Evolutionary conservation across 2,113 vertebrate species (phyloP).

Genomic region (Cebidichthys violaceus): DNA sequence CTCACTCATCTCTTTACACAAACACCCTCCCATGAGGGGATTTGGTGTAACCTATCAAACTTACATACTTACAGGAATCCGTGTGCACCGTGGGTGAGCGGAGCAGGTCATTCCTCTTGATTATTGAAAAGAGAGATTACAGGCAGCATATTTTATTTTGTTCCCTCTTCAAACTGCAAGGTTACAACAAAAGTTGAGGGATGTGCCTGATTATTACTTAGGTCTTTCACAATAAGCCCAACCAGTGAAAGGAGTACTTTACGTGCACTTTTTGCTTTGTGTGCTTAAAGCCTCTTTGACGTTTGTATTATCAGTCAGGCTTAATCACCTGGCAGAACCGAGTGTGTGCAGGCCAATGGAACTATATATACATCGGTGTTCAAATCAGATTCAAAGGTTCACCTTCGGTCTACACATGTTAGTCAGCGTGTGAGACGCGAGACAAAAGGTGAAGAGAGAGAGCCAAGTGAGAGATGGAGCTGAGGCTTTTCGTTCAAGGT

Average conservation of each 20-base stretch:
- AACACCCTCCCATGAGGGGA: slow-evolving; percentile 74
- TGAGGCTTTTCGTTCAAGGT: slow-evolving; percentile 31
- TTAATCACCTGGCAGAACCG: slow-evolving; percentile 61
- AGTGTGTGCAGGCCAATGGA: slow-evolving; percentile 31
- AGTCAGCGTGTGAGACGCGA: slow-evolving; percentile 44
- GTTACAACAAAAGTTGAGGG: slow-evolving; percentile 63
- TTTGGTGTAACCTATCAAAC: slow-evolving; percentile 79
- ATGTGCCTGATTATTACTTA: slow-evolving; percentile 65
- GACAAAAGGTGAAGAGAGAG: slow-evolving; percentile 68
- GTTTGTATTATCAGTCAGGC: slow-evolving; percentile 56
- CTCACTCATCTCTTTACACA: slow-evolving; percentile 72
- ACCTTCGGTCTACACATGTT: slow-evolving; percentile 50
- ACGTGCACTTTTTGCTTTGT: slow-evolving; percentile 61
- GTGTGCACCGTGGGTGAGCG: slow-evolving; percentile 47
- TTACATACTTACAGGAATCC: slow-evolving; percentile 75
- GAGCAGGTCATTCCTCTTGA: slow-evolving; percentile 50
- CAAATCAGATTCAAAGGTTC: slow-evolving; percentile 54
- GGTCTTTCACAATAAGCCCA: slow-evolving; percentile 68
- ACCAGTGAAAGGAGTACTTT: slow-evolving; percentile 73
- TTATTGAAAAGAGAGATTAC: slow-evolving; percentile 77
- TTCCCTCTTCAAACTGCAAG: slow-evolving; percentile 68
- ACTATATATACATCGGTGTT: slow-evolving; percentile 23
- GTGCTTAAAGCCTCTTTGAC: slow-evolving; percentile 58
- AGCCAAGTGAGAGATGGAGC: slow-evolving; percentile 39
- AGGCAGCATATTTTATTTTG: slow-evolving; percentile 76